Conservation (phyloP, 2,888 invertebrate genomes). For the Cosmopolites sordidus region DNA sequence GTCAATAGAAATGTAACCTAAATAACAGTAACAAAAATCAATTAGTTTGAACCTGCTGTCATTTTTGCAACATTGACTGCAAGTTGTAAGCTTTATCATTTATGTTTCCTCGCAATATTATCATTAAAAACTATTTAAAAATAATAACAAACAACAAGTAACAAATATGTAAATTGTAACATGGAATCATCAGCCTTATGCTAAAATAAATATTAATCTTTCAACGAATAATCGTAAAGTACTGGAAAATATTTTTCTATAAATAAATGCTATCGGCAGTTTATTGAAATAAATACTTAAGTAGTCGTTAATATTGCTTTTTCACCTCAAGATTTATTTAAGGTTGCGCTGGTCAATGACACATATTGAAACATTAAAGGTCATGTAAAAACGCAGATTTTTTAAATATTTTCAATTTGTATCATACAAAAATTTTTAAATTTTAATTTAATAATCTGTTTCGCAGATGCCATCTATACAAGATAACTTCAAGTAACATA, state of each 20-base stretch:
- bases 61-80: too few species aligned
- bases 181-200: conserved; percentile 2
- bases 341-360: conserved; percentile 4
- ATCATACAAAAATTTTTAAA: too few species aligned
- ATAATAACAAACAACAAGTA: conserved; percentile 7
- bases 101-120: conserved; percentile 1
- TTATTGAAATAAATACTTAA: conserved; percentile 1
- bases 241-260: conserved; percentile 10
- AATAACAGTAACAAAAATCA: conserved; percentile 1
- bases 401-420: neutral
- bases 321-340: conserved; percentile 8
- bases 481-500: too few species aligned
- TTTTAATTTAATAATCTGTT: too few species aligned
- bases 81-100: too few species aligned
- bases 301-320: neutral
- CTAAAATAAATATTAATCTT: conserved; percentile 8
- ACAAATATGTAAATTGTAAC: conserved; percentile 7
- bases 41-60: too few species aligned
- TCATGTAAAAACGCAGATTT: conserved; percentile 1
- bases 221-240: conserved; percentile 1
- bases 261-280: conserved; percentile 3
- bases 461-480: too few species aligned
- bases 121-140: conserved; percentile 7
- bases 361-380: neutral
- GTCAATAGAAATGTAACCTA: conserved; percentile 15